Conservation (phyloP, 2,888 invertebrate species). For the Nomada fucata region DNA sequence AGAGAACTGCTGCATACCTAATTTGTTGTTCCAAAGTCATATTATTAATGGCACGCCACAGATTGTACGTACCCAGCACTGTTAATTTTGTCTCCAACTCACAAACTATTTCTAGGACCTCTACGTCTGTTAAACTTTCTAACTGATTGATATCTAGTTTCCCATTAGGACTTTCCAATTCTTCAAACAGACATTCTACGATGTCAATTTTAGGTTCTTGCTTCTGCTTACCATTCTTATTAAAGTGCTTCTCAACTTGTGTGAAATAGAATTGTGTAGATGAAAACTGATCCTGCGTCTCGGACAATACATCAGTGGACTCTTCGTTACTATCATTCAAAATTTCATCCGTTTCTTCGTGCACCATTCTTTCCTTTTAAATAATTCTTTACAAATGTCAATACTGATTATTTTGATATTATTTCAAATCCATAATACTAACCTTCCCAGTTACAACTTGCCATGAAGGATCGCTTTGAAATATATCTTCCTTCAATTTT, state of each 20-base stretch:
- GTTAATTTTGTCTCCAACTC: slow-evolving; percentile 70
- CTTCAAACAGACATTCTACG: slow-evolving; percentile 71
- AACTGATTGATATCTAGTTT: slow-evolving; percentile 67
- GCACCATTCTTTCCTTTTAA: slow-evolving; percentile 29
- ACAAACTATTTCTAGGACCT: slow-evolving; percentile 65
- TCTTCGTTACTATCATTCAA: slow-evolving; percentile 17
- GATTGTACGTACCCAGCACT: slow-evolving; percentile 72
- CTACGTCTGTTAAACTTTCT: slow-evolving; percentile 66
- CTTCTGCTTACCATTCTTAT: background rate
- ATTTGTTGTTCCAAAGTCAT: slow-evolving; percentile 70
- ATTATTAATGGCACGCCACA: slow-evolving; percentile 71
- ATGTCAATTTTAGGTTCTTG: slow-evolving; percentile 57
- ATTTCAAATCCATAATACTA: slow-evolving; percentile 21
- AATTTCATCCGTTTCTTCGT: slow-evolving; percentile 1
- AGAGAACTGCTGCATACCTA: slow-evolving; percentile 70
- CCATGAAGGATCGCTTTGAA: slow-evolving; percentile 63
- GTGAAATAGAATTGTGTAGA: slow-evolving; percentile 70
- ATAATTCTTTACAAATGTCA: slow-evolving; percentile 1
- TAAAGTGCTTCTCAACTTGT: slow-evolving; percentile 13
- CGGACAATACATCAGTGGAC: background rate
- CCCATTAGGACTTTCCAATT: slow-evolving; percentile 70
- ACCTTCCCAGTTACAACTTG: slow-evolving; percentile 55
- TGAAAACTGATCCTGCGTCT: slow-evolving; percentile 23
- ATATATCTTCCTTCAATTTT: slow-evolving; percentile 45
- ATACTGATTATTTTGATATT: background rate